Base-by-base conservation (phyloP, 1,140 invertebrate species). In the Drosophila albomicans region DNA sequence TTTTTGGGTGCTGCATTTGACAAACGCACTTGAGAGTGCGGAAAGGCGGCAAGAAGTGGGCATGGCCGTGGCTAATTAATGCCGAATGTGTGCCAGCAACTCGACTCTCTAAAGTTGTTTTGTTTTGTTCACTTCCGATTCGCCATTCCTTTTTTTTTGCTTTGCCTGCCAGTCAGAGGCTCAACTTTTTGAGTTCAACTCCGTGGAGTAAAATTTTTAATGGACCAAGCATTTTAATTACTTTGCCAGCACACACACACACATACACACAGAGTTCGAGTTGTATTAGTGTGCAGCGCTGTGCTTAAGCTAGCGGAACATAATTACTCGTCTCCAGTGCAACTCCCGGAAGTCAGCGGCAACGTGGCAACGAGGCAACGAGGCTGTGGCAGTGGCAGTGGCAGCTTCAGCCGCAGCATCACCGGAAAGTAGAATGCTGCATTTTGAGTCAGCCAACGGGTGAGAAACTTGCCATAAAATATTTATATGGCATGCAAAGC, bases 151-250 rank as follows among this genome's bases (percentile, higher is more conserved):
- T 25, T 48, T 28, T 5, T 49, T 54, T 48, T 10, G 35, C 3
- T 63, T 35, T 48, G 54, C 65, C 66, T 80, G 70, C 75, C 77
- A 88, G 81, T 80, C 79, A 49, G 81, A 84, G 71, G 78, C 81
- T 75, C 78, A 88, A 89, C 81, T 84, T 89, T 25, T 89, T 79
- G 85, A 89, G 85, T 81, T 89, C 81, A 81, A 82, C 78, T 89
- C 85, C 59, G 71, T 89, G 75, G 85, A 89, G 85, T 89, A 69
- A 66, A 80, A 89, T 85, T 89, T 89, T 89, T 89, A 89, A 89
- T 89, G 81, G 85, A 87, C 85, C 81, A 89, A 89, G 85, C 85
- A 70, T 90, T 89, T 89, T 89, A 89, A 89, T 89, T 89, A 89
- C 85, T 89, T 89, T 85, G 61, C 75, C 48, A 74, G 77, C 56